phyloP scores from a whole-genome alignment of 2,113 vertebrate species.

The Taxidea taxus region DNA sequence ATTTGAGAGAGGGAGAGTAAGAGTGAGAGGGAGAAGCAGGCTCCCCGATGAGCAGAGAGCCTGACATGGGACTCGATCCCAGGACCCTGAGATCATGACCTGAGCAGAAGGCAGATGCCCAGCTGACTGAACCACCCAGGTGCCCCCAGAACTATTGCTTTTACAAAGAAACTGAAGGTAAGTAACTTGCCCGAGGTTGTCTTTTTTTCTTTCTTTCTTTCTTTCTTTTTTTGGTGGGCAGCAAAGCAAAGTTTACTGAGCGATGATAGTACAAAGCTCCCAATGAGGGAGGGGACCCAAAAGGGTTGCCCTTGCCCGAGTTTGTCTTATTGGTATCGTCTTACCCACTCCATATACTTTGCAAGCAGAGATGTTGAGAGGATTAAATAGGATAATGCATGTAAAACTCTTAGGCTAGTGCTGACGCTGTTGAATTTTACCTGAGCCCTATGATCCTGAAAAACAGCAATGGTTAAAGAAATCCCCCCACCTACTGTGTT shows the following conservation, averaged over 20 bases:
- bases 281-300: neutral
- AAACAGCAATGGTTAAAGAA: neutral
- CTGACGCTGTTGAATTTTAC: neutral
- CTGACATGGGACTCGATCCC: too few relatives aligned
- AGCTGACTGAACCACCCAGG: too few relatives aligned
- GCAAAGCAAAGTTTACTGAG: neutral
- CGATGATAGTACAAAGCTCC: neutral
- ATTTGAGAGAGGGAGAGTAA: too few relatives aligned
- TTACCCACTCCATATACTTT: neutral
- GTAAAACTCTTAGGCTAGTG: neutral
- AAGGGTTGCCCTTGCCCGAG: neutral
- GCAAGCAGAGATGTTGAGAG: neutral
- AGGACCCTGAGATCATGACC: too few relatives aligned
- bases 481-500: neutral
- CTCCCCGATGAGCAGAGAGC: too few relatives aligned
- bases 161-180: neutral
- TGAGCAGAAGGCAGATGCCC: too few relatives aligned
- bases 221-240: too few relatives aligned
- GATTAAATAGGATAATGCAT: neutral
- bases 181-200: neutral
- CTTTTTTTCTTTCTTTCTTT: too few relatives aligned
- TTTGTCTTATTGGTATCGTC: neutral
- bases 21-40: too few relatives aligned
- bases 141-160: neutral
- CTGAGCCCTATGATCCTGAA: neutral